Percentiles rank a stretch among this genome's conserved stretches.
These are phyloP conservation scores for Ornithoptera alexandrae DNA, from an alignment of 2,888 invertebrate genomes.

Conservation along the genomic window DNA sequence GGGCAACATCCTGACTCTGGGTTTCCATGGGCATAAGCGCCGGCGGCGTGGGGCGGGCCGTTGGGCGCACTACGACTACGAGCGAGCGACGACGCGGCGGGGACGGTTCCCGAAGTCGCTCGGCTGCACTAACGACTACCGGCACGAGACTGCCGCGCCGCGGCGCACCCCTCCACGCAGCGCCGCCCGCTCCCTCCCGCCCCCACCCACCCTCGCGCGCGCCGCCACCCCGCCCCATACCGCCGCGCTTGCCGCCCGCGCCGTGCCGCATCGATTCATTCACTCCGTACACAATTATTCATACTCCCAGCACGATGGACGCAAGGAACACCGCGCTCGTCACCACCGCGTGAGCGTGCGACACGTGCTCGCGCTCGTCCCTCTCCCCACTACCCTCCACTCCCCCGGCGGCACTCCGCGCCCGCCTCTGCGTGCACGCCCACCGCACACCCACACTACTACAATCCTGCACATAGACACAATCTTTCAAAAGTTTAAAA, in stretches of 20 bases:
- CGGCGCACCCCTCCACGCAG: conserved; percentile 64
- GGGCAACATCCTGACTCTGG: conserved; percentile 89
- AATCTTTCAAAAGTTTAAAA: conserved; percentile 28
- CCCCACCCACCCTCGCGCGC: conserved; percentile 51
- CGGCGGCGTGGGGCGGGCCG: conserved; percentile 67
- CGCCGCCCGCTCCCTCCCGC: conserved; percentile 67
- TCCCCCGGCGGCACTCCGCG: conserved; percentile 40
- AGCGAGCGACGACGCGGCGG: conserved; percentile 78
- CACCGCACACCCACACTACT: conserved; percentile 51
- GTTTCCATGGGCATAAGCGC: conserved; percentile 83
- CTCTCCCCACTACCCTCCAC: conserved; percentile 44
- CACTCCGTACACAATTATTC: conserved; percentile 78
- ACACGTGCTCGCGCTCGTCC: conserved; percentile 68
- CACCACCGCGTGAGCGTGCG: conserved; percentile 74
- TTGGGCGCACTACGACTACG: conserved; percentile 81
- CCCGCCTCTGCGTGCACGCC: conserved; percentile 45
- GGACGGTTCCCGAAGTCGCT: conserved; percentile 82
- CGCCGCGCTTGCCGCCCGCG: conserved; percentile 50
- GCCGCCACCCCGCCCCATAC: conserved; percentile 50
- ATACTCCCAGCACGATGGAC: conserved; percentile 71
- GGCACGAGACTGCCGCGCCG: conserved; percentile 83
- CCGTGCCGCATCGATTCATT: conserved; percentile 78
- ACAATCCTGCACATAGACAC: conserved; percentile 40
- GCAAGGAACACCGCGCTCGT: conserved; percentile 54
- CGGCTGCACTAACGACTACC: conserved; percentile 85